Conservation (phyloP, 2,888 invertebrate genomes). For the Nysson spinosus region DNA sequence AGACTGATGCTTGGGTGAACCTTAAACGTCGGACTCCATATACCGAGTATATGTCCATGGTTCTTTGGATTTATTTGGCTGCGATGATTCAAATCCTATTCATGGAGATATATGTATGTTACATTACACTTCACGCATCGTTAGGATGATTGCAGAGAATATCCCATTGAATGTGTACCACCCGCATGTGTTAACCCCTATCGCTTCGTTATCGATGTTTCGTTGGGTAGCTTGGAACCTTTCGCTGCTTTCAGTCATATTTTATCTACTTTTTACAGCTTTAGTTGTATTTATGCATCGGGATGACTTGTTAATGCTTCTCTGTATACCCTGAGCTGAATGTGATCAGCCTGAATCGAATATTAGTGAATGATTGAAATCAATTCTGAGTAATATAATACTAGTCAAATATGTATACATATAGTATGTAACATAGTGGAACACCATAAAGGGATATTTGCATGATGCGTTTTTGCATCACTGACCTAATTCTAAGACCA, state of each 20-base stretch:
- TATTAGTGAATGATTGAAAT: too few species aligned
- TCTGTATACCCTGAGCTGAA: too few species aligned
- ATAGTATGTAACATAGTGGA: too few species aligned
- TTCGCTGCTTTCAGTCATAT: slow-evolving; percentile 20
- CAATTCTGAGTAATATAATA: too few species aligned
- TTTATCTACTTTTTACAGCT: slow-evolving; percentile 39
- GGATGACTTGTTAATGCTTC: too few species aligned
- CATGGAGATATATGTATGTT: slow-evolving; percentile 1
- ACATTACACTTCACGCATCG: slow-evolving; percentile 52
- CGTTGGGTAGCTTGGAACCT: slow-evolving; percentile 29
- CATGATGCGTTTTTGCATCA: background rate
- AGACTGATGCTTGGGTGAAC: too few species aligned
- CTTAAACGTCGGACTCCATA: background rate
- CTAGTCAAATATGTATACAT: too few species aligned
- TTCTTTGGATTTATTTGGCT: background rate
- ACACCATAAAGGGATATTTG: too few species aligned
- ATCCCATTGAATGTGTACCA: slow-evolving; percentile 25
- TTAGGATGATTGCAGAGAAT: slow-evolving; percentile 30
- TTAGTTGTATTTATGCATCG: too few species aligned
- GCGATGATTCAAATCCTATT: slow-evolving; percentile 14
- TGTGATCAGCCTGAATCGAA: too few species aligned
- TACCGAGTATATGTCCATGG: background rate
- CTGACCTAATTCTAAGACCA: slow-evolving; percentile 13
- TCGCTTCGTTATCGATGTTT: slow-evolving; percentile 45
- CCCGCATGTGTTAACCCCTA: slow-evolving; percentile 53